Evolutionary conservation across 2,888 invertebrate genomes (phyloP), one percentile per base, ranked within the genome.

Genomic region (Rhorus exstirpatorius): DNA sequence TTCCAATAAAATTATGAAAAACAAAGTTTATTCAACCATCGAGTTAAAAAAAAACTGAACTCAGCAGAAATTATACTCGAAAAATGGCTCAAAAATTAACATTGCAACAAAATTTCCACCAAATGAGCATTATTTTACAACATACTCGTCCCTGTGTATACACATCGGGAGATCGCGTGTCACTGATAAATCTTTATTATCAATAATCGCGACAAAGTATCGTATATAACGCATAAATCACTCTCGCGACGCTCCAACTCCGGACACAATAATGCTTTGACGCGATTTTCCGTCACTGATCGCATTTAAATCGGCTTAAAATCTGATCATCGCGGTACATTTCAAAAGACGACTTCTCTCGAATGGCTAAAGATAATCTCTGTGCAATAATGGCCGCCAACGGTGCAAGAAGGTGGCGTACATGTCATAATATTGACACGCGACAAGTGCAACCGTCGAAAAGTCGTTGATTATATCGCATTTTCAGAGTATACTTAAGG

Each of bases 351-450:
- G 10, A 21, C 10, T 14, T 35, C 41, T 68, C 35, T 55, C 38
- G 51, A 8, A 55, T 14, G 14, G 35, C 31, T n/a, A 24, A 65
- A 53, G 63, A 76, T 79, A 60, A 83, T 80, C 74, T 68, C 24
- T 31, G 63, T 8, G 58, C 44, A 81, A 81, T 60, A 67, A 78
- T 71, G 61, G 44, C 14, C 58, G 17, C 51, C 55, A 44, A 49
- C 17, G 60, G 72, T 61, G 60, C 14, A 41, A 46, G 17, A 44
- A n/a, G 67, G 61, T 35, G 46, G 65, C 58, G 77, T 26, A 24
- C 60, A 38, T 71, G 82, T 80, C 82, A 82, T 77, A 84, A 82
- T 80, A 82, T 84, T 80, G 82, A 82, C 79, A 70, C 46, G 61
- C 26, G 46, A 74, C 41, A 7, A 58, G 55, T 55, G 35, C 44